These are phyloP conservation scores for Sylvia atricapilla DNA, from an alignment of 2,113 vertebrate genomes.

Conservation along the genomic window DNA sequence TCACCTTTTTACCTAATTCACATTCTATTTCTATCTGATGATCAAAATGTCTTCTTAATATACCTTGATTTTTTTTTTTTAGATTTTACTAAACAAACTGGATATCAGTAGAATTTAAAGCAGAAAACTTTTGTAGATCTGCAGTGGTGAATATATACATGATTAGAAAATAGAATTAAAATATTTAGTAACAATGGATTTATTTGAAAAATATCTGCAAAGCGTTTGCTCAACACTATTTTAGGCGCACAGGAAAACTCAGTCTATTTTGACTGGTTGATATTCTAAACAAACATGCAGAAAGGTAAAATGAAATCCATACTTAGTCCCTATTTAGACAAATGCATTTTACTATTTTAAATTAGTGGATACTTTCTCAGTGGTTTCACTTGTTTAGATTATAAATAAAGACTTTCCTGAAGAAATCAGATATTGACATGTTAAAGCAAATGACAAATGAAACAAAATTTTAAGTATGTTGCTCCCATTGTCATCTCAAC, in stretches of 20 bases:
- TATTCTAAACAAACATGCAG: background rate
- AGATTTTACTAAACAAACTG: background rate
- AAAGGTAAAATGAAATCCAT: background rate
- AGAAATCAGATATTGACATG: background rate
- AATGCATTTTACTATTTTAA: background rate
- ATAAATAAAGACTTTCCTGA: background rate
- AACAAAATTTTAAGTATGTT: background rate
- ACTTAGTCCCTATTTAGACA: background rate
- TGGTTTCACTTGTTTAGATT: background rate
- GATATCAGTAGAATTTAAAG: background rate
- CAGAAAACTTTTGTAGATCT: background rate
- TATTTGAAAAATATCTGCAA: background rate
- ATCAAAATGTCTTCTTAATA: background rate
- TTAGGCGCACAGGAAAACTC: background rate
- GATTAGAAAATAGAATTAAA: background rate
- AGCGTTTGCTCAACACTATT: background rate
- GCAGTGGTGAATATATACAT: background rate
- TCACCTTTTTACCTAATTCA: background rate
- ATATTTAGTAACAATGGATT: background rate
- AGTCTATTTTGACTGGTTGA: background rate
- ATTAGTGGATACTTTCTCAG: background rate
- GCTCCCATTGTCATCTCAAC: background rate
- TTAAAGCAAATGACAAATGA: background rate
- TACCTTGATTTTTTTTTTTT: too few relatives aligned
- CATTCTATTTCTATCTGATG: background rate